phyloP scores from a whole-genome alignment of 1,140 invertebrate species.

The Micrasema longulum region DNA sequence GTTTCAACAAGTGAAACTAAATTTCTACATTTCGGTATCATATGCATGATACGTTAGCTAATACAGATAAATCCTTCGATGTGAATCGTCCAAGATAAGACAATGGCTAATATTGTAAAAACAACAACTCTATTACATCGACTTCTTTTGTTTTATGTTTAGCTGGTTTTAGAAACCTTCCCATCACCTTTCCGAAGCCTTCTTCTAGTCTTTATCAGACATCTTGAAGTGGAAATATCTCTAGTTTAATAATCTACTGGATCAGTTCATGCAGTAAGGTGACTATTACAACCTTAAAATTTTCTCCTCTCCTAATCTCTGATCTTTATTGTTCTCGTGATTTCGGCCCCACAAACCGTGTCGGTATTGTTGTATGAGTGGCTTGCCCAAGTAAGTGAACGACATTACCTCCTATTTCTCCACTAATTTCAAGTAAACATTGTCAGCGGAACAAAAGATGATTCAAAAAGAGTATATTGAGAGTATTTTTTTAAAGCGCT shows the following conservation, averaged over 20 bases:
- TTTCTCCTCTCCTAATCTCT: slow-evolving; percentile 8
- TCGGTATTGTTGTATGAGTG: too few relatives aligned
- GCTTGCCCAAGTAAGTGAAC: too few relatives aligned
- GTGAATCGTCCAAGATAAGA: not conserved
- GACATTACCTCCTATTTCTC: too few relatives aligned
- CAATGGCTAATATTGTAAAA: not conserved
- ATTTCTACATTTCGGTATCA: not conserved
- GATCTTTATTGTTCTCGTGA: slow-evolving; percentile 10
- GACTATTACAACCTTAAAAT: slow-evolving; percentile 21
- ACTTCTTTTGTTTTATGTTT: not conserved
- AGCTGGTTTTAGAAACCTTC: not conserved
- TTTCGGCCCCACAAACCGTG: not conserved
- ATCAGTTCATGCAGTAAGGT: not conserved
- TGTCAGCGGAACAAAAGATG: too few relatives aligned
- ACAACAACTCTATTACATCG: not conserved
- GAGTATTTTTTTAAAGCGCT: too few relatives aligned
- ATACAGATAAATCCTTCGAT: not conserved
- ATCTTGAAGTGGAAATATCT: slow-evolving; percentile 5
- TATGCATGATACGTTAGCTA: not conserved
- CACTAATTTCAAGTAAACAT: too few relatives aligned
- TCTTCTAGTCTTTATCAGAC: not conserved
- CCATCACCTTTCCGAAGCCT: not conserved
- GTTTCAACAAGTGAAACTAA: not conserved
- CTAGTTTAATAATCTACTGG: not conserved
- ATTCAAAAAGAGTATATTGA: too few relatives aligned